Conservation (phyloP, 2,888 invertebrate species). For the Spisula subtruncata region DNA sequence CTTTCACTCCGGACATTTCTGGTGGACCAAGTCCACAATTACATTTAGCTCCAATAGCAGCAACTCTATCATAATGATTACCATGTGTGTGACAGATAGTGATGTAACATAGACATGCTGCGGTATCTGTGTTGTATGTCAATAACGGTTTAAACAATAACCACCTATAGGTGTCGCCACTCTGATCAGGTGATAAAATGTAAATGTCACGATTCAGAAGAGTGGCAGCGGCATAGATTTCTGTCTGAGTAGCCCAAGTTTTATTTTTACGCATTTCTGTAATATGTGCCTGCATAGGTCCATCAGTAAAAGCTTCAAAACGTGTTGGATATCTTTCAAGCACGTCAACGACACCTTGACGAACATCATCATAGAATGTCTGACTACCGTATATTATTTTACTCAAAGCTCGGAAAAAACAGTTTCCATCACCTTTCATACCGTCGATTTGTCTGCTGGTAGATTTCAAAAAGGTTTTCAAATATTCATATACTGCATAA, state of each 20-base stretch:
- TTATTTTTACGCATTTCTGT: constrained; percentile 75
- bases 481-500: constrained; percentile 74
- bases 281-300: constrained; percentile 75
- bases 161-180: constrained; percentile 79
- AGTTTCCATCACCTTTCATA: constrained; percentile 83
- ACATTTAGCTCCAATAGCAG: constrained; percentile 70
- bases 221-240: constrained; percentile 83
- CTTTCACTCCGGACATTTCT: constrained; percentile 73
- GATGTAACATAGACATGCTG: constrained; percentile 76
- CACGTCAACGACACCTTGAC: constrained; percentile 81
- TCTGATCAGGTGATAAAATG: constrained; percentile 81
- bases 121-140: constrained; percentile 51
- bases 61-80: constrained; percentile 83
- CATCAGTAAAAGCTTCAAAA: constrained; percentile 81
- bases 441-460: constrained; percentile 79
- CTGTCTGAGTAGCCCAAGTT: constrained; percentile 82
- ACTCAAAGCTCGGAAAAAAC: constrained; percentile 83
- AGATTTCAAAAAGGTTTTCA: constrained; percentile 70
- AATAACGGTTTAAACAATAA: constrained; percentile 79
- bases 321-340: constrained; percentile 76
- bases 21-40: constrained; percentile 80
- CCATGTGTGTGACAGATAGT: constrained; percentile 84
- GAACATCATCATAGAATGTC: constrained; percentile 77
- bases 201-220: constrained; percentile 80
- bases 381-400: constrained; percentile 82